These are phyloP conservation scores for Metopia argyrocephala DNA, from an alignment of 2,888 invertebrate genomes.

Conservation along the genomic window DNA sequence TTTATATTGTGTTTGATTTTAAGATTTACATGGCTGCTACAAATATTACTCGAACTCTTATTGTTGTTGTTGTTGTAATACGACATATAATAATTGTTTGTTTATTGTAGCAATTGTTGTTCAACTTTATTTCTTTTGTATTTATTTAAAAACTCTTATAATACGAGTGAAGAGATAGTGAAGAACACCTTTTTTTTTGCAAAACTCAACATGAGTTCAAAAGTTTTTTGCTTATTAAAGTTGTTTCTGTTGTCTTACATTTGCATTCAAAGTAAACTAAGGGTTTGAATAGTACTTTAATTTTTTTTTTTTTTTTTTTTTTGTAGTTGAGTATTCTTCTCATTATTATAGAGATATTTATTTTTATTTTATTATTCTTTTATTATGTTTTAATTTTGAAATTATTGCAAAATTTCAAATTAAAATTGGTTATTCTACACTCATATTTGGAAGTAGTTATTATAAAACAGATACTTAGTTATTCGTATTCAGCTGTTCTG, in stretches of 20 bases:
- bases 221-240: neutral
- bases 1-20: slow-evolving; percentile 46
- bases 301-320: neutral
- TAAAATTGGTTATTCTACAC: no score
- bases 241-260: slow-evolving; percentile 8
- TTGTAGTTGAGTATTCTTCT: slow-evolving; percentile 33
- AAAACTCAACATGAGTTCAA: slow-evolving; percentile 47
- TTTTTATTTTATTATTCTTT: no score
- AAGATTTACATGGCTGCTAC: slow-evolving; percentile 57
- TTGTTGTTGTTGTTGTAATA: slow-evolving; percentile 36
- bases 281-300: slow-evolving; percentile 14
- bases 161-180: no score
- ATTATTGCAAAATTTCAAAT: no score
- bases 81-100: slow-evolving; percentile 75
- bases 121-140: slow-evolving; percentile 51
- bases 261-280: slow-evolving; percentile 9
- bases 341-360: no score
- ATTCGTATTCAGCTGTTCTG: no score
- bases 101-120: slow-evolving; percentile 70
- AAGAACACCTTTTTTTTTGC: slow-evolving; percentile 11
- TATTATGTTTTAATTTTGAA: no score
- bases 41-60: slow-evolving; percentile 46
- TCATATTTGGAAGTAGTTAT: no score
- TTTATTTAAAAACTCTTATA: no score
- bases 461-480: no score